Base-by-base conservation (phyloP, 2,797 vertebrate species). In the Sylvia borin region DNA sequence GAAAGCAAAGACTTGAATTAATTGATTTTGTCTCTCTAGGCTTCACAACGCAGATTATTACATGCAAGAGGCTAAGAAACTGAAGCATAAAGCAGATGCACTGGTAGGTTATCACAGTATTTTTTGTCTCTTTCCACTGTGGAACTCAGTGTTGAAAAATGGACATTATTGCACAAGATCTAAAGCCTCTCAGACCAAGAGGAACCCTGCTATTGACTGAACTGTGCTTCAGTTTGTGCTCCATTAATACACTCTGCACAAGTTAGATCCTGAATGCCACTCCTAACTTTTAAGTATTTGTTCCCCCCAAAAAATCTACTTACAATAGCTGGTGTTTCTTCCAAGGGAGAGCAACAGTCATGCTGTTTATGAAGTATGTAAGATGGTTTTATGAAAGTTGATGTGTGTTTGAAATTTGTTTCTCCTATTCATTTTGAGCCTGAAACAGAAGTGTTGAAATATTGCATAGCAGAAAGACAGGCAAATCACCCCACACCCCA, bases 61-160 rank as follows among this genome's bases (percentile, higher is more conserved):
- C 97, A 99, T 99, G 99, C 99, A 99, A 97, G 99, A 99, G 90
- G 99, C 99, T 94, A 99, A 99, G 98, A 99, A 99, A 95, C 97
- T 99, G 84, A 99, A 99, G 98, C 99, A 99, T 98, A 99, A 99
- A 98, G 99, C 99, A 42, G 99, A 99, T 67, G 99, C 99, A 78
- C 95, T 99, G 99, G 99, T 99, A 98, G 90, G 98, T 98, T 84
- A 68, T 68, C 54, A 36, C 38, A 32, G 43, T 1, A 4, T 32
- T n/a, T 26, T 66, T 72, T 72, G 20, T 90, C 42, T 66, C 43
- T 85, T 90, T 83, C 22, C 7, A 15, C 20, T 86, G 3, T 43
- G 54, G 92, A 95, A 24, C 21, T 70, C 18, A 13, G 8, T 67
- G 16, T 74, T 88, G 57, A 31, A 79, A 80, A 90, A 58, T 34